These are phyloP conservation scores for Dryobates pubescens DNA, from an alignment of 2,797 vertebrate species.

Conservation along the genomic window DNA sequence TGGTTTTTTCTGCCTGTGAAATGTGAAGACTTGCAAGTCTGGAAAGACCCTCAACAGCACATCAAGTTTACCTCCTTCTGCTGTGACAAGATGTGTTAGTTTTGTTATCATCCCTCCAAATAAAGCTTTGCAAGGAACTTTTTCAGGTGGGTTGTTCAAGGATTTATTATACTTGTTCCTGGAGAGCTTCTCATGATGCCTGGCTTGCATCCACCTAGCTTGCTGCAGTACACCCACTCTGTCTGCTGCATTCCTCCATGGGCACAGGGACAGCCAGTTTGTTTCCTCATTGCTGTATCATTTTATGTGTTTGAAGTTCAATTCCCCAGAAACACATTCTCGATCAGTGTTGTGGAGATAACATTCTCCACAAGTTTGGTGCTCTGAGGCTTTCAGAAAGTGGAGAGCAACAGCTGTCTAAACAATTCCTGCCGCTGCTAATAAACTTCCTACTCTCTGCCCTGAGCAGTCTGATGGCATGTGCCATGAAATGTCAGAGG, in stretches of 20 bases:
- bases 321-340: background rate
- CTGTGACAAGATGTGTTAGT: background rate
- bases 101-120: fast-evolving
- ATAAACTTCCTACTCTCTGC: background rate
- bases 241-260: background rate
- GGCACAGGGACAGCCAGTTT: background rate
- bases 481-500: background rate
- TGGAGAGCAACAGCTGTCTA: conserved; percentile 32
- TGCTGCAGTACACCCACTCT: background rate
- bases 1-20: background rate
- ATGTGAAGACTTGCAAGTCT: background rate
- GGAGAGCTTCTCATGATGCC: fast-evolving
- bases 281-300: background rate
- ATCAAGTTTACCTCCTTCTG: background rate
- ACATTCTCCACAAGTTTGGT: background rate
- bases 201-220: background rate
- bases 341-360: conserved; percentile 7
- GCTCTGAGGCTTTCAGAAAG: background rate
- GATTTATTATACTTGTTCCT: fast-evolving
- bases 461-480: background rate
- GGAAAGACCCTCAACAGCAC: background rate
- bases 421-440: conserved; percentile 9
- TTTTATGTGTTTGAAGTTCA: background rate
- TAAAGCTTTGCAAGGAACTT: background rate
- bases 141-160: background rate